Percentiles rank a stretch among this genome's conserved stretches.
These are phyloP conservation scores for Margarornis squamiger DNA, from an alignment of 2,797 vertebrate species.

Conservation along the genomic window DNA sequence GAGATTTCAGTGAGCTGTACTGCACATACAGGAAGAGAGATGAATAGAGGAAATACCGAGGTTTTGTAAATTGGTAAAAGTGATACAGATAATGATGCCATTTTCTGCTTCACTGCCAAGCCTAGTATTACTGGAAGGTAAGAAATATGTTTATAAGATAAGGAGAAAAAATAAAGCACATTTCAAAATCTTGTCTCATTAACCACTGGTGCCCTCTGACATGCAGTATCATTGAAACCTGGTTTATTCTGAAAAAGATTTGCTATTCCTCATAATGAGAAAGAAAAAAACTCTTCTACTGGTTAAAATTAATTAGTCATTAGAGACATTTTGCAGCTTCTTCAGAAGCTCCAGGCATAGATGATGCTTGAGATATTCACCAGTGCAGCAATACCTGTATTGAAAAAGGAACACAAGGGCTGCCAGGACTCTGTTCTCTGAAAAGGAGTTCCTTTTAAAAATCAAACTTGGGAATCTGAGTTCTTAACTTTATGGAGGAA, in stretches of 20 bases:
- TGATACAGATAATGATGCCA: background rate
- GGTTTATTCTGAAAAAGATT: background rate
- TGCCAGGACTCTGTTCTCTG: background rate
- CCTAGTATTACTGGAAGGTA: background rate
- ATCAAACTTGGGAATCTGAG: background rate
- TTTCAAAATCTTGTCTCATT: background rate
- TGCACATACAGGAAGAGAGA: background rate
- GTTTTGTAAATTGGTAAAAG: background rate
- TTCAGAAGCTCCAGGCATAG: background rate
- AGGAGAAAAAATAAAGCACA: background rate
- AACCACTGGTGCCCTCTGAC: background rate
- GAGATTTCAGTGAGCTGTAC: background rate
- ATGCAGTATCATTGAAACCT: background rate
- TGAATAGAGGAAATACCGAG: background rate
- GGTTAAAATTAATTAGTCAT: background rate
- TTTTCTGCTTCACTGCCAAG: background rate
- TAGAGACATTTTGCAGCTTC: background rate
- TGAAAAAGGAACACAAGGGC: background rate
- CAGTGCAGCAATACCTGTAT: background rate
- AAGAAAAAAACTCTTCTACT: background rate
- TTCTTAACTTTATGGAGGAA: background rate
- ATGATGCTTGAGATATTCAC: background rate
- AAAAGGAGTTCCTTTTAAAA: background rate
- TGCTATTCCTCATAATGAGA: background rate
- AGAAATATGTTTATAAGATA: background rate